These are phyloP conservation scores for Rhopalosiphum nymphaeae DNA, from an alignment of 2,888 invertebrate genomes.

Conservation along the genomic window DNA sequence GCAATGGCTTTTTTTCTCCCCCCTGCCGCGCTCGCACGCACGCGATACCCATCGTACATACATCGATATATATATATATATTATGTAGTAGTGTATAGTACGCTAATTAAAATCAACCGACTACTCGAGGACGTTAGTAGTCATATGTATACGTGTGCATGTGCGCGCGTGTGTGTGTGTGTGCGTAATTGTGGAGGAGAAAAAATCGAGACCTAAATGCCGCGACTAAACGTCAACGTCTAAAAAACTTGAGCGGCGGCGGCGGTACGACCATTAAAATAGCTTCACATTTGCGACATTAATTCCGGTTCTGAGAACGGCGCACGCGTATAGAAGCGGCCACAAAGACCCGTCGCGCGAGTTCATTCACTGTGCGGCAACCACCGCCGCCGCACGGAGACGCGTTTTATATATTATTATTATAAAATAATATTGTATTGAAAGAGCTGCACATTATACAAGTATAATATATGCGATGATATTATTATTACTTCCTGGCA, in stretches of 20 bases:
- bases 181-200: constrained; percentile 20
- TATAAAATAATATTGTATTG: background rate
- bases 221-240: constrained; percentile 51
- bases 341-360: constrained; percentile 56
- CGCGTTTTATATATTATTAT: background rate
- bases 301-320: constrained; percentile 63
- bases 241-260: constrained; percentile 9
- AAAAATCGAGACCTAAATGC: constrained; percentile 64
- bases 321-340: constrained; percentile 1
- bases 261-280: constrained; percentile 58
- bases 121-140: background rate
- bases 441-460: background rate
- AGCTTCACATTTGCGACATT: constrained; percentile 62
- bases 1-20: background rate
- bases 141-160: background rate
- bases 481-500: background rate
- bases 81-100: background rate
- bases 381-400: background rate
- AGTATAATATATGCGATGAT: background rate
- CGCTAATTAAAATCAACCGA: background rate
- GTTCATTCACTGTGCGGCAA: constrained; percentile 55
- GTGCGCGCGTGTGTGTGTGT: background rate
- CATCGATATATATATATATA: background rate
- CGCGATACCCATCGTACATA: background rate
- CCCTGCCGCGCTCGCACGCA: background rate